phyloP scores from a whole-genome alignment of 2,888 invertebrate genomes.

The Pycnomerus fuliginosus region DNA sequence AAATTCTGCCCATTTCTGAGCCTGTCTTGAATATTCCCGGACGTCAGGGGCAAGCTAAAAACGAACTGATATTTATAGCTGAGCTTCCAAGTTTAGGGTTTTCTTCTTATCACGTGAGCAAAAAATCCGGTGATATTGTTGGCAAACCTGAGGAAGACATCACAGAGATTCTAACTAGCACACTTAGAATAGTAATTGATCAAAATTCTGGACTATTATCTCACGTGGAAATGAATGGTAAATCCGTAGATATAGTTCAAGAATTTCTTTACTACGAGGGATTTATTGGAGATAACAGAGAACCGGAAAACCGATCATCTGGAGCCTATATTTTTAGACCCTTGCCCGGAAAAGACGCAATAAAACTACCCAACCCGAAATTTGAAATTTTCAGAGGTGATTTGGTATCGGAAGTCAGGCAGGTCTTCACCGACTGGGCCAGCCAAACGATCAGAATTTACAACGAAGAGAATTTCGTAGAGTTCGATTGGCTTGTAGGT shows the following conservation, averaged over 20 bases:
- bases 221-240: slow-evolving; percentile 53
- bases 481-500: slow-evolving; percentile 76
- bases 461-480: slow-evolving; percentile 55
- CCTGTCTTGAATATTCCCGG: slow-evolving; percentile 17
- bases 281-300: slow-evolving; percentile 64
- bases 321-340: slow-evolving; percentile 93
- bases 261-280: slow-evolving; percentile 73
- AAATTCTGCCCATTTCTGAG: slow-evolving; percentile 61
- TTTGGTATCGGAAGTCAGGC: slow-evolving; percentile 61
- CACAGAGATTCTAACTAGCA: slow-evolving; percentile 1
- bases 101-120: slow-evolving; percentile 59
- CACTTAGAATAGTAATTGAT: slow-evolving; percentile 55
- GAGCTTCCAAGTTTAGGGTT: slow-evolving; percentile 68
- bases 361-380: slow-evolving; percentile 2
- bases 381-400: slow-evolving; percentile 7
- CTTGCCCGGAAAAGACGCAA: neutral
- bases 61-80: slow-evolving; percentile 71
- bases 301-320: slow-evolving; percentile 67
- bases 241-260: slow-evolving; percentile 55
- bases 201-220: slow-evolving; percentile 57
- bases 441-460: slow-evolving; percentile 72
- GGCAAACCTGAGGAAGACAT: slow-evolving; percentile 1
- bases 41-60: slow-evolving; percentile 27
- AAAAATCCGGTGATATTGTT: slow-evolving; percentile 17
- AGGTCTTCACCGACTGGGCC: slow-evolving; percentile 66